Conservation (phyloP, 1,140 invertebrate genomes). For the Odontomachus brunneus region DNA sequence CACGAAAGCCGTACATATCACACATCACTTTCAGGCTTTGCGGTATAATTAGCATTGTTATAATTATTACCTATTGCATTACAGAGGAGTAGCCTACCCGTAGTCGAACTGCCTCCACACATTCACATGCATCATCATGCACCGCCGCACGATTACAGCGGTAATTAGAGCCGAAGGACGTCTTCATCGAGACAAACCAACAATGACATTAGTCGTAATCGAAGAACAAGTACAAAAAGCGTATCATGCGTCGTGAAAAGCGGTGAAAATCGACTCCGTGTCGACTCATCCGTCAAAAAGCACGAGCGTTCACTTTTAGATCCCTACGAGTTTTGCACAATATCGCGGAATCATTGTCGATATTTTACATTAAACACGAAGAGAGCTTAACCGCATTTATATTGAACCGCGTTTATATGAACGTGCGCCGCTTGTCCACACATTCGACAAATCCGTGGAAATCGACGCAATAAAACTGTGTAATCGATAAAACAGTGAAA, state of each 20-base stretch:
- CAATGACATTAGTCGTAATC: background rate
- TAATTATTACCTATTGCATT: conserved; percentile 39
- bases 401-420: conserved; percentile 18
- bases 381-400: conserved; percentile 51
- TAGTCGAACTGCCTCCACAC: conserved; percentile 83
- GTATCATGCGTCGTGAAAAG: conserved; percentile 17
- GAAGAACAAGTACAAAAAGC: conserved; percentile 53
- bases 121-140: conserved; percentile 83
- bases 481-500: conserved; percentile 32
- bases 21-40: too few relatives aligned
- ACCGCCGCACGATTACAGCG: conserved; percentile 80
- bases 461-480: background rate
- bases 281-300: background rate
- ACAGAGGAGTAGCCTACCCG: conserved; percentile 82
- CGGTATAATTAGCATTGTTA: too few relatives aligned
- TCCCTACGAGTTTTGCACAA: conserved; percentile 42
- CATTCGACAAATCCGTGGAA: conserved; percentile 28
- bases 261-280: conserved; percentile 4
- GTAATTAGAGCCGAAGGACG: conserved; percentile 48
- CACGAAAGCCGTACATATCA: too few relatives aligned
- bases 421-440: conserved; percentile 34
- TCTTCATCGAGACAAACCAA: background rate
- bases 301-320: conserved; percentile 4
- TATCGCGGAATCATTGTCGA: conserved; percentile 10
- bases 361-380: conserved; percentile 22